Percentiles rank a stretch among this genome's conserved stretches.
Conservation (phyloP, 2,797 vertebrate genomes). For the Sandelia bainsii region DNA sequence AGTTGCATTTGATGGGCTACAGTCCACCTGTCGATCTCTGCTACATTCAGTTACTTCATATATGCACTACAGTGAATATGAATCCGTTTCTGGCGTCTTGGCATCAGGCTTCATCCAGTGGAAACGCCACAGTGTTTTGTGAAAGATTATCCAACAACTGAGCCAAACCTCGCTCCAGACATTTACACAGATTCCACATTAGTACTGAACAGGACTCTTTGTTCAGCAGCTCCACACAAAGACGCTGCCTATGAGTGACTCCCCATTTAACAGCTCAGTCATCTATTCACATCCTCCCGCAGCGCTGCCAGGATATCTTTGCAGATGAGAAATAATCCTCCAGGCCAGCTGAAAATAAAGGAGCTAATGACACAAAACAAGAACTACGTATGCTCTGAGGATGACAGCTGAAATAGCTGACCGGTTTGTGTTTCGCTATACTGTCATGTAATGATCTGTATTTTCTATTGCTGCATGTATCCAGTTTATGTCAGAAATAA, state of each 20-base stretch:
- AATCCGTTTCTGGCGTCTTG: neutral
- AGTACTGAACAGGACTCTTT: slow-evolving; percentile 61
- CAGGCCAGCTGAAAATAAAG: slow-evolving; percentile 46
- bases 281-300: slow-evolving; percentile 56
- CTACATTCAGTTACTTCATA: no score
- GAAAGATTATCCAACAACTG: neutral
- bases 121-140: slow-evolving; percentile 21
- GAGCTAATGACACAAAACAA: slow-evolving; percentile 49
- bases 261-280: slow-evolving; percentile 50
- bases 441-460: neutral
- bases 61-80: neutral
- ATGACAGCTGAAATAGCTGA: slow-evolving; percentile 35
- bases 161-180: slow-evolving; percentile 20
- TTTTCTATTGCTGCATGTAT: neutral
- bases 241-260: slow-evolving; percentile 55
- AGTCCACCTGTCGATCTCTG: no score
- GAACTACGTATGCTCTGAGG: slow-evolving; percentile 24
- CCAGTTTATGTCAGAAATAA: slow-evolving; percentile 15
- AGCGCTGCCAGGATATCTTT: slow-evolving; percentile 54
- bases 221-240: slow-evolving; percentile 59
- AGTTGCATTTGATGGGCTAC: neutral
- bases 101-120: slow-evolving; percentile 7
- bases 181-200: slow-evolving; percentile 70
- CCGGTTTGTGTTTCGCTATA: slow-evolving; percentile 3
- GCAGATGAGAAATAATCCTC: slow-evolving; percentile 41